phyloP scores from a whole-genome alignment of 2,888 invertebrate genomes.

The Torymus auratus region DNA sequence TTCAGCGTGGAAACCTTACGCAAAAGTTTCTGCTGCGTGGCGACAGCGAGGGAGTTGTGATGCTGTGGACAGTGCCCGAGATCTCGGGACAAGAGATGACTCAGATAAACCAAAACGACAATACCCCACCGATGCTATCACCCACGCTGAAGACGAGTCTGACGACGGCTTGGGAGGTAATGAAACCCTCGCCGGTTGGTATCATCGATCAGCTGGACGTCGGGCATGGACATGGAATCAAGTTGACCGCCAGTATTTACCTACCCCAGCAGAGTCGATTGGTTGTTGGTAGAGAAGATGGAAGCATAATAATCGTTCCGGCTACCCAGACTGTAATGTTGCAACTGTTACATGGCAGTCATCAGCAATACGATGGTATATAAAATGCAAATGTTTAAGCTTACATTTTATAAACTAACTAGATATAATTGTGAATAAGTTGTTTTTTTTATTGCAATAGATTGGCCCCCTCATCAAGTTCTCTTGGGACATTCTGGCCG shows the following conservation, averaged over 20 bases:
- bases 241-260: slow-evolving; percentile 95
- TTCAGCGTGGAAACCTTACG: slow-evolving; percentile 82
- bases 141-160: slow-evolving; percentile 90
- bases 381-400: slow-evolving; percentile 60
- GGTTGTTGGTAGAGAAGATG: slow-evolving; percentile 96
- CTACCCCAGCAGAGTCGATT: slow-evolving; percentile 94
- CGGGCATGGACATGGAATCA: slow-evolving; percentile 84
- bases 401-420: neutral
- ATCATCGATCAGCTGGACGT: slow-evolving; percentile 92
- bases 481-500: slow-evolving; percentile 93
- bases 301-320: slow-evolving; percentile 95
- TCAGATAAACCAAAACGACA: slow-evolving; percentile 80
- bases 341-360: slow-evolving; percentile 91
- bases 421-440: neutral
- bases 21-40: slow-evolving; percentile 87
- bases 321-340: slow-evolving; percentile 97
- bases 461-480: slow-evolving; percentile 93
- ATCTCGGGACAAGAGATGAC: slow-evolving; percentile 82
- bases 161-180: slow-evolving; percentile 90
- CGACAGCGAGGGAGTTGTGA: slow-evolving; percentile 93
- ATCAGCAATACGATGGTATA: slow-evolving; percentile 87
- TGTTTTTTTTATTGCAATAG: slow-evolving; percentile 75
- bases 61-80: slow-evolving; percentile 93
- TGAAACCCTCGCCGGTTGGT: slow-evolving; percentile 93
- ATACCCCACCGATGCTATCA: slow-evolving; percentile 79